Evolutionary conservation across 2,797 vertebrate species (phyloP).

Genomic region (Pantherophis alleghaniensis): DNA sequence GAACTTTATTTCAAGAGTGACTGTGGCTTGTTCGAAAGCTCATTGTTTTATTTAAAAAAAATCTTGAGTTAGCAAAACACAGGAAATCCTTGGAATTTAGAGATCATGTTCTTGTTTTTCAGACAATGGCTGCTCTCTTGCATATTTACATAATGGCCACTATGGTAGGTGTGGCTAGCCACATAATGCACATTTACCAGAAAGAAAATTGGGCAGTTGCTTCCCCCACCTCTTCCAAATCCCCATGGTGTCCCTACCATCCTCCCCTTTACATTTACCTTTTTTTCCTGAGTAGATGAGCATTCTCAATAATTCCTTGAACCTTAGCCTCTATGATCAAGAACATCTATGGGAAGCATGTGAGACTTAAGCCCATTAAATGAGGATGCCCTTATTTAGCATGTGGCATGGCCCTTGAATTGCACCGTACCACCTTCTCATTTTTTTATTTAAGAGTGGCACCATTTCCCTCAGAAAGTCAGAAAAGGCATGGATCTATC

Average conservation of each 20-base stretch:
- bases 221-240: background rate
- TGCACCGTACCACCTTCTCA: background rate
- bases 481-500: background rate
- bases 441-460: background rate
- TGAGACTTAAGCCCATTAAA: background rate
- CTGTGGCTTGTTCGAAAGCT: background rate
- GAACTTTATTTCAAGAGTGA: background rate
- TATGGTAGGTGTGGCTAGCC: background rate
- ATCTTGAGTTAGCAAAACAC: background rate
- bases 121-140: background rate
- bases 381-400: background rate
- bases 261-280: background rate
- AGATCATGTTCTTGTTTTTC: background rate
- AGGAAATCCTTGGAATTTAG: background rate
- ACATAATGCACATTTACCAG: background rate
- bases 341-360: background rate
- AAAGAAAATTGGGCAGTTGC: background rate
- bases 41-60: background rate
- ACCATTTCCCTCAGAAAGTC: background rate
- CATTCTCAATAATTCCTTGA: background rate
- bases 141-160: background rate
- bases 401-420: background rate
- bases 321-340: background rate
- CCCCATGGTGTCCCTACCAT: background rate
- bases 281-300: background rate